These are phyloP conservation scores for Columba livia DNA, from an alignment of 2,113 vertebrate genomes.

Conservation along the genomic window DNA sequence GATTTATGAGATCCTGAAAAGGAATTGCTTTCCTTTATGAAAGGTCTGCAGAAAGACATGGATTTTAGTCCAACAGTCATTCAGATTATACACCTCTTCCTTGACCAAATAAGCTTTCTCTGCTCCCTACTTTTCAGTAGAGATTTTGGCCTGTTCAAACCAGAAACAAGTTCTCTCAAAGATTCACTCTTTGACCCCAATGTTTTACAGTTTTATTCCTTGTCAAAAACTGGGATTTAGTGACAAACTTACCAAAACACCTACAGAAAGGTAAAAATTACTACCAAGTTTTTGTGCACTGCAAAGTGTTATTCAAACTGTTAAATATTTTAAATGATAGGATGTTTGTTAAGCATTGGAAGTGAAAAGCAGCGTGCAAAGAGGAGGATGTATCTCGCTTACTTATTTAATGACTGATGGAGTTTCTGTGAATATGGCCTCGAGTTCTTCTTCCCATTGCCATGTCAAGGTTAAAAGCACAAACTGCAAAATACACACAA, in stretches of 20 bases:
- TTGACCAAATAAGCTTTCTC: not conserved
- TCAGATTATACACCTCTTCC: not conserved
- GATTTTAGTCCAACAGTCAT: not conserved
- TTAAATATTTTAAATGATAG: not conserved
- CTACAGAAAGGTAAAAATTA: not conserved
- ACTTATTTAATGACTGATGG: not conserved
- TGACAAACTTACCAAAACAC: not conserved
- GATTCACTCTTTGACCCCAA: not conserved
- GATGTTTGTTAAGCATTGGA: not conserved
- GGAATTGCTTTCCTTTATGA: not conserved
- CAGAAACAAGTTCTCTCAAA: not conserved
- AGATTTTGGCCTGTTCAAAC: not conserved
- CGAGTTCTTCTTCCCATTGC: not conserved
- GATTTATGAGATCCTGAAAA: not conserved
- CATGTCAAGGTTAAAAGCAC: not conserved
- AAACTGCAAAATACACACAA: not conserved
- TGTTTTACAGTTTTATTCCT: not conserved
- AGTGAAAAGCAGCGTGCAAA: not conserved
- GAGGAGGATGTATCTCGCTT: not conserved
- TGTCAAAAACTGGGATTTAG: not conserved
- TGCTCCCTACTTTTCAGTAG: not conserved
- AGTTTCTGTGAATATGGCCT: not conserved
- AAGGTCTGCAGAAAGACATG: not conserved
- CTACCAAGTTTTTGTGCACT: not conserved
- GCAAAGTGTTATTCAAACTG: not conserved